Percentiles rank a stretch among this genome's conserved stretches.
These are phyloP conservation scores for Sturnira hondurensis DNA, from an alignment of 2,113 vertebrate genomes.

Conservation along the genomic window DNA sequence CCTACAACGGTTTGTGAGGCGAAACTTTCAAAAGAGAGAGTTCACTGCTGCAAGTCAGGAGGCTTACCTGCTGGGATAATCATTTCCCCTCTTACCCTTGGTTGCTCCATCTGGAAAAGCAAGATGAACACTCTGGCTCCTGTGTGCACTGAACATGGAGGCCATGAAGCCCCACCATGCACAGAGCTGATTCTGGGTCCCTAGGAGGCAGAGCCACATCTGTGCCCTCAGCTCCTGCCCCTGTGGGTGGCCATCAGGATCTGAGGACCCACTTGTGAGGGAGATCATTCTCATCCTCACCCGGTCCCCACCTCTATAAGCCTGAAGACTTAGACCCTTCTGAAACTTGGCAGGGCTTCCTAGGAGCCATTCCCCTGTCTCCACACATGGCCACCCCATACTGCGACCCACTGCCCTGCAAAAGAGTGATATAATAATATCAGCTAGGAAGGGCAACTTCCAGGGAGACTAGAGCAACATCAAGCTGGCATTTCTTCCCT, in stretches of 20 bases:
- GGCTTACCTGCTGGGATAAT: neutral
- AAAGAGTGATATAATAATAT: neutral
- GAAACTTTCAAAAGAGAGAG: neutral
- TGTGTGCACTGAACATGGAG: neutral
- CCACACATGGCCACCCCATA: neutral
- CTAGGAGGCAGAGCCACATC: neutral
- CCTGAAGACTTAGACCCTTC: neutral
- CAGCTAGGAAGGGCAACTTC: neutral
- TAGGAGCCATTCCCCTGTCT: neutral
- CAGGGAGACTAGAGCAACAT: neutral
- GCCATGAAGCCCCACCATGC: accelerated
- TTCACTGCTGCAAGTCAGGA: neutral
- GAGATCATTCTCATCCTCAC: neutral
- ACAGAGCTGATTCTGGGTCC: neutral
- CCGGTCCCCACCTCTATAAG: neutral
- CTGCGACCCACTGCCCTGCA: neutral
- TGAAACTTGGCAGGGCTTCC: neutral
- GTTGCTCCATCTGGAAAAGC: neutral
- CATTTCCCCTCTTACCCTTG: neutral
- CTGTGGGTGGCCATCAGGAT: neutral
- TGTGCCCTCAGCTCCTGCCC: neutral
- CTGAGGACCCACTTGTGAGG: neutral
- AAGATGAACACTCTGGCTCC: neutral
- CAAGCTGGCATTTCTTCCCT: neutral
- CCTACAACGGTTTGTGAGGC: neutral